phyloP scores from a whole-genome alignment of 2,797 vertebrate species.

The Syngnathus acus region DNA sequence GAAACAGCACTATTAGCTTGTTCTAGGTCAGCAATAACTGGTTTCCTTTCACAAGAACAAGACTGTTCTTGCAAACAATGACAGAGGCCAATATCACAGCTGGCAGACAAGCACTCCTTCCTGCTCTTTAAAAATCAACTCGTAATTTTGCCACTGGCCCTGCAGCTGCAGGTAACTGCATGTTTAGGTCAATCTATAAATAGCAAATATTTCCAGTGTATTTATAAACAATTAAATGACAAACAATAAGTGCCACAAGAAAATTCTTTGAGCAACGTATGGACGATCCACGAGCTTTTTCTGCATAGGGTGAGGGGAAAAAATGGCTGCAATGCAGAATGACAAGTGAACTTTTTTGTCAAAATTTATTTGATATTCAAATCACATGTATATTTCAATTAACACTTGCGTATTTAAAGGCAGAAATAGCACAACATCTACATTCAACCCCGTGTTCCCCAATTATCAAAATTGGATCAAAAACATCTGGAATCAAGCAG shows the following conservation, averaged over 20 bases:
- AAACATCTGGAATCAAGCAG: conserved; percentile 42
- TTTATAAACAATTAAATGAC: background rate
- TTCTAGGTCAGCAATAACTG: conserved; percentile 62
- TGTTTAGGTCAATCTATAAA: background rate
- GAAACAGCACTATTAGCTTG: conserved; percentile 64
- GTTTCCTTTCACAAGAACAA: conserved; percentile 61
- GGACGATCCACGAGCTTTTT: background rate
- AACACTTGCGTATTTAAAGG: conserved; percentile 42
- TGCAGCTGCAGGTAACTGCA: conserved; percentile 34
- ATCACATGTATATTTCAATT: conserved; percentile 45
- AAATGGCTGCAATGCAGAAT: background rate
- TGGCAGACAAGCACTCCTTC: conserved; percentile 64
- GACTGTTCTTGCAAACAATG: conserved; percentile 55
- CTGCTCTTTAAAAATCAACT: conserved; percentile 52
- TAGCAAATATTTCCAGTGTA: background rate
- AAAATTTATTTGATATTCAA: conserved; percentile 60
- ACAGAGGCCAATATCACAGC: conserved; percentile 64
- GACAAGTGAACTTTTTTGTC: background rate
- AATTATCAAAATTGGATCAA: conserved; percentile 55
- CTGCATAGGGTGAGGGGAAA: background rate
- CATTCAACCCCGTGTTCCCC: conserved; percentile 56
- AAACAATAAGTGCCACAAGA: background rate
- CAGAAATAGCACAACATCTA: conserved; percentile 55
- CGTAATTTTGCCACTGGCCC: conserved; percentile 41
- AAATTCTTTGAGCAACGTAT: too few species aligned